Evolutionary conservation across 2,888 invertebrate genomes (phyloP).

Genomic region (Orchesellides sinensis): DNA sequence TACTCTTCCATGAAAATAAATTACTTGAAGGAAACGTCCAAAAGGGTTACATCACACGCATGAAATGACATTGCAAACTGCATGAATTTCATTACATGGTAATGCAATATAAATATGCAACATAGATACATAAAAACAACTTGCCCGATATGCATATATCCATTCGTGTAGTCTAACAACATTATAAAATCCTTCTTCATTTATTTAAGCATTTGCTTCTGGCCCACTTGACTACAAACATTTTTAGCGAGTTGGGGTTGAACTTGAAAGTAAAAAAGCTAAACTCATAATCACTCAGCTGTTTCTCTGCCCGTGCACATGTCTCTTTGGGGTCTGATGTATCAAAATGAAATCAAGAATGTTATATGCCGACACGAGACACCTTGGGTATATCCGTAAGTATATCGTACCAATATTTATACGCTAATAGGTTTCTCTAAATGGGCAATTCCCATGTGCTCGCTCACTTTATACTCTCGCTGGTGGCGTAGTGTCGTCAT

Average conservation of each 20-base stretch:
- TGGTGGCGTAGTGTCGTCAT: conserved; percentile 15
- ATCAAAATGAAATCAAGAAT: conserved; percentile 57
- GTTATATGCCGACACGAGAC: not conserved
- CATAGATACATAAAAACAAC: no score
- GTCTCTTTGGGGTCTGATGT: conserved; percentile 45
- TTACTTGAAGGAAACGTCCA: no score
- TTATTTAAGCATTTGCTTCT: no score
- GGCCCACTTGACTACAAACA: no score
- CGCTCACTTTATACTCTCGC: conserved; percentile 49
- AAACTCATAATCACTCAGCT: conserved; percentile 53
- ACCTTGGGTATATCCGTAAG: not conserved
- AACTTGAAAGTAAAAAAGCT: conserved; percentile 12
- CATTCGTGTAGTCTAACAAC: no score
- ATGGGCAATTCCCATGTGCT: conserved; percentile 58
- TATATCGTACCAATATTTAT: not conserved
- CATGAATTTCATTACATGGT: no score
- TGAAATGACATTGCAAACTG: no score
- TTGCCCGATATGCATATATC: no score
- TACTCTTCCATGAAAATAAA: no score
- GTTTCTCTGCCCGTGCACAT: conserved; percentile 51
- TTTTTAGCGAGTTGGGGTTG: not conserved
- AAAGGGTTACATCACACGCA: no score
- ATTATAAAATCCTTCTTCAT: no score
- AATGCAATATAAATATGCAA: no score
- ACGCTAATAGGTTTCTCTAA: conserved; percentile 46